Evolutionary conservation across 2,888 invertebrate species (phyloP).

Genomic region (Mythimna lalbum): DNA sequence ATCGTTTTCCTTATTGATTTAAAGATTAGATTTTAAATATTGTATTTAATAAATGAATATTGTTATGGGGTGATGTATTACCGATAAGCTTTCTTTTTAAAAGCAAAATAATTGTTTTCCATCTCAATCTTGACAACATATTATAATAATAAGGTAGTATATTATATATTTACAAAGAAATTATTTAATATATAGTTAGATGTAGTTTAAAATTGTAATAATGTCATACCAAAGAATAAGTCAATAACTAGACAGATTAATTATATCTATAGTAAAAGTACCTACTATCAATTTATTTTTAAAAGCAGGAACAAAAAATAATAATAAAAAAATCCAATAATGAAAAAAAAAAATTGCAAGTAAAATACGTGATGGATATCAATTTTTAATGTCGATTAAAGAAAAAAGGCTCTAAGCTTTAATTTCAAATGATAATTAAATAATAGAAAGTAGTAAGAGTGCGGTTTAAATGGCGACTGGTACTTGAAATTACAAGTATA

Average conservation of each 20-base stretch:
- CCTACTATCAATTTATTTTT: neutral
- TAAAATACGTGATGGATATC: no score
- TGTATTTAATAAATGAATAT: neutral
- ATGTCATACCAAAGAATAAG: constrained; percentile 54
- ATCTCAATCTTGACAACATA: no score
- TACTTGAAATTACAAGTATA: no score
- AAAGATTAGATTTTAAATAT: constrained; percentile 1
- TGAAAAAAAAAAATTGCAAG: neutral
- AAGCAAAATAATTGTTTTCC: neutral
- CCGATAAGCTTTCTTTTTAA: neutral
- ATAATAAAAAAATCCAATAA: neutral
- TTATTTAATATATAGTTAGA: neutral
- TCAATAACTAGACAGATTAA: constrained; percentile 30
- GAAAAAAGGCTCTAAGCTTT: no score
- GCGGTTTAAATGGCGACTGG: no score
- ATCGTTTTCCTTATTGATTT: neutral
- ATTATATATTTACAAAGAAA: neutral
- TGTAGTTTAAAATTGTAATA: constrained; percentile 13
- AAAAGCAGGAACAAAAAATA: no score
- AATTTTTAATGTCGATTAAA: no score
- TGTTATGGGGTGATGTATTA: neutral
- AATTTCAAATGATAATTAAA: no score
- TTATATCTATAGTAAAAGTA: constrained; percentile 6
- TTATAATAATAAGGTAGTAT: neutral
- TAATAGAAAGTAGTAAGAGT: no score